Percentiles rank a stretch among this genome's conserved stretches.
Evolutionary conservation across 1,140 invertebrate species (phyloP).

Genomic region (Stratiolaelaps scimitus): DNA sequence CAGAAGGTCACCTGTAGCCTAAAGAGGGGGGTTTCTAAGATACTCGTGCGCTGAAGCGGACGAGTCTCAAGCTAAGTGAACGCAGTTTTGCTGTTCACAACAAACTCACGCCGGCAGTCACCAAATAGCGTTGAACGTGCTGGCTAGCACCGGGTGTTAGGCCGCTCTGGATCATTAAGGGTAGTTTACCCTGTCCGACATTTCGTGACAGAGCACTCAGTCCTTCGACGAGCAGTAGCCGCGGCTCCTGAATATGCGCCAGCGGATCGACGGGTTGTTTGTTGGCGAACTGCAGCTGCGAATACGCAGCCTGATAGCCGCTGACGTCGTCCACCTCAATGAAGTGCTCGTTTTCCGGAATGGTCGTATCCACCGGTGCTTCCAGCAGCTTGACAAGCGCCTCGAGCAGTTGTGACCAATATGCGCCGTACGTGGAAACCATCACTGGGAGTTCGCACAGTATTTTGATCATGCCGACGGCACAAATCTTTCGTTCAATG

Average conservation of each 20-base stretch:
- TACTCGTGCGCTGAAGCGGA: too few relatives aligned
- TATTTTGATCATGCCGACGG: slow-evolving; percentile 71
- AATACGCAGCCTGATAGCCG: slow-evolving; percentile 77
- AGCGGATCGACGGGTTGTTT: slow-evolving; percentile 57
- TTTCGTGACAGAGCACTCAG: background rate
- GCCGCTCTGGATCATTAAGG: slow-evolving; percentile 1
- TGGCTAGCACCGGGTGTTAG: background rate
- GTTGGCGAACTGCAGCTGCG: slow-evolving; percentile 69
- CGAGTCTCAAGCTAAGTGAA: too few relatives aligned
- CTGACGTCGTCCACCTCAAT: slow-evolving; percentile 69
- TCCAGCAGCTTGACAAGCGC: slow-evolving; percentile 73
- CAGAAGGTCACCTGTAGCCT: too few relatives aligned
- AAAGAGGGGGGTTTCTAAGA: too few relatives aligned
- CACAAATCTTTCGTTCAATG: slow-evolving; percentile 72
- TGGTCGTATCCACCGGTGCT: slow-evolving; percentile 63
- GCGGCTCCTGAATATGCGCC: background rate
- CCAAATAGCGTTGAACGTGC: background rate
- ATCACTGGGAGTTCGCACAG: slow-evolving; percentile 59
- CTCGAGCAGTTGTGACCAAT: slow-evolving; percentile 53
- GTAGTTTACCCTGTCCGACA: background rate
- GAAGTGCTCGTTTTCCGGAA: slow-evolving; percentile 68
- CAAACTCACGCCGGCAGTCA: background rate
- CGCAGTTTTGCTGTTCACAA: too few relatives aligned
- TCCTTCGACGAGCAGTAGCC: background rate
- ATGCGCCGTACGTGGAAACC: slow-evolving; percentile 50